Evolutionary conservation across 2,113 vertebrate species (phyloP), one percentile per base, ranked within the genome.

Genomic region (Apus apus): DNA sequence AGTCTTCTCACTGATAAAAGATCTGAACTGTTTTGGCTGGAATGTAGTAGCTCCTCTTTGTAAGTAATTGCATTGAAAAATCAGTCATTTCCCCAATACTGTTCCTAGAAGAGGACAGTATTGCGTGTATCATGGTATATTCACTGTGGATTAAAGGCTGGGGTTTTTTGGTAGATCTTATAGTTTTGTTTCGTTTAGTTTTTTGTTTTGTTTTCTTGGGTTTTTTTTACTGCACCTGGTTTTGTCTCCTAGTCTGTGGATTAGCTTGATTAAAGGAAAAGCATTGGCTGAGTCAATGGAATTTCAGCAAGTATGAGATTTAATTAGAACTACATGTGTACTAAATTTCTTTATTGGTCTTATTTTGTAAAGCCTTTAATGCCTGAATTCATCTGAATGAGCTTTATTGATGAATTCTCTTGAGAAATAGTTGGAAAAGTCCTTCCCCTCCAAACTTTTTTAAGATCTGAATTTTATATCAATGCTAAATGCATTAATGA

Each of bases 31-130:
- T 89, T 97, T 96, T 96, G 65, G 3, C 79, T 96, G 90, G 70
- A 81, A 93, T 90, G 76, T 88, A 91, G 46, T 96, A 95, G 85
- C 71, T 93, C 83, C 91, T 88, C 12, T 91, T 96, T 96, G 94
- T 83, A 96, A 96, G 87, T 67, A 93, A 86, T 45, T 80, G 29
- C 45, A 19, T 84, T 96, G 88, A 53, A 87, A 94, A 88, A 84
- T 53, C 56, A 86, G 45, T 94, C 13, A 66, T 91, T 89, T 85
- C 51, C 26, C 32, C 5, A 3, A 13, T 74, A 64, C 64, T 61
- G 32, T 62, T 56, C 48, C 62, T 85, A 66, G 46, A 38, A 83
- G 58, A 90, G 67, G 78, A 86, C 82, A 83, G 53, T 84, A 85
- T 77, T 91, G 34, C 29, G 71, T 19, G 71, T 75, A 13, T 48